Conservation (phyloP, 2,797 vertebrate genomes). For the Loris lydekkerianus region DNA sequence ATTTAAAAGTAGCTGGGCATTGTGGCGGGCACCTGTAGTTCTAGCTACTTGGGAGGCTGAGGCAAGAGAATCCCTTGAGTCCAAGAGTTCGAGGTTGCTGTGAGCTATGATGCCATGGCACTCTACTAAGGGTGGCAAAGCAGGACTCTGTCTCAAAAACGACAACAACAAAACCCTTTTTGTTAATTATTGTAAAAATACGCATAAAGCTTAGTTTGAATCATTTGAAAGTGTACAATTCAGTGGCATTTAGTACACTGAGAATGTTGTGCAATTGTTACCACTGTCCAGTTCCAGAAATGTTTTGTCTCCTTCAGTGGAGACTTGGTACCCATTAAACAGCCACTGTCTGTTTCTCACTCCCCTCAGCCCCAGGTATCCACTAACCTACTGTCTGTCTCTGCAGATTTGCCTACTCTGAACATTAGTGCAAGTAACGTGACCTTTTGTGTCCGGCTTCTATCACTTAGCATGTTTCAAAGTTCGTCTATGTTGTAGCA, state of each 20-base stretch:
- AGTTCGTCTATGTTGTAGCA: background rate
- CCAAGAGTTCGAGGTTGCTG: no score
- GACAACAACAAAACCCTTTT: background rate
- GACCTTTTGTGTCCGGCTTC: background rate
- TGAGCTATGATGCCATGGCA: no score
- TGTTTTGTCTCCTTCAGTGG: background rate
- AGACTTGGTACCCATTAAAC: background rate
- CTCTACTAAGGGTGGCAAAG: no score
- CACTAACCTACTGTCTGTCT: background rate
- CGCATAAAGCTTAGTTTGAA: background rate
- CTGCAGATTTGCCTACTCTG: background rate
- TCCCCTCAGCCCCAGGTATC: background rate
- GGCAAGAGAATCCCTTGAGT: no score
- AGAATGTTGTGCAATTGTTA: background rate
- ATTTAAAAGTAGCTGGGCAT: no score
- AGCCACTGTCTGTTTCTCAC: background rate
- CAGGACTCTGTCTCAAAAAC: no score
- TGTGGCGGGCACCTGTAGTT: no score
- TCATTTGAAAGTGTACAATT: background rate
- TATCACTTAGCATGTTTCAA: background rate
- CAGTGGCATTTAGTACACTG: background rate
- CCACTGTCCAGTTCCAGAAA: background rate
- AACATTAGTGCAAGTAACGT: background rate
- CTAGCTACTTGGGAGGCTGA: no score
- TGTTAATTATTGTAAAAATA: background rate